Conservation (phyloP, 2,888 invertebrate genomes). For the Bembecia ichneumoniformis region DNA sequence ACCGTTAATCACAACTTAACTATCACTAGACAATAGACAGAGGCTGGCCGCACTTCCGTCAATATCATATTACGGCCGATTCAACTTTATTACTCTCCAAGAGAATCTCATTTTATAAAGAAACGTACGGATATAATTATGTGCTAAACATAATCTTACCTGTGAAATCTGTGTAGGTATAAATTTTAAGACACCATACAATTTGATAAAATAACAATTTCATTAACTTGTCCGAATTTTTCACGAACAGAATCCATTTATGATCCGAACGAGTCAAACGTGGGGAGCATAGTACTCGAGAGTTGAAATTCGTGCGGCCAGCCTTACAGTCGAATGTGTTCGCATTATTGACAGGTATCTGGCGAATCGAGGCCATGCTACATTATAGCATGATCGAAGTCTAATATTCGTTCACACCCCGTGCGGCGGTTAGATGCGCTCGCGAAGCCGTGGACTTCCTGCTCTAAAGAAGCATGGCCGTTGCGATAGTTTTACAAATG, state of each 20-base stretch:
- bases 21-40: not conserved
- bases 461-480: conserved; percentile 54
- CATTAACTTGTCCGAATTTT: too few relatives aligned
- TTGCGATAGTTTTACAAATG: conserved; percentile 38
- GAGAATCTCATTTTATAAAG: too few relatives aligned
- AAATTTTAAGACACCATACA: too few relatives aligned
- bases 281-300: too few relatives aligned
- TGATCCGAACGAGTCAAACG: too few relatives aligned
- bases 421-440: conserved; percentile 18
- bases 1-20: not conserved
- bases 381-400: conserved; percentile 32
- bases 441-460: conserved; percentile 23
- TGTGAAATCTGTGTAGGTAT: too few relatives aligned
- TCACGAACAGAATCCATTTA: too few relatives aligned
- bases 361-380: conserved; percentile 40
- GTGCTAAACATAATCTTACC: too few relatives aligned
- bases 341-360: conserved; percentile 28
- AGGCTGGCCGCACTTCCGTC: not conserved
- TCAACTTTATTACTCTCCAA: not conserved
- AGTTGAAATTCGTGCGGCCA: too few relatives aligned
- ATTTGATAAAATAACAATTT: too few relatives aligned
- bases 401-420: conserved; percentile 18
- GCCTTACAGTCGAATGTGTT: conserved; percentile 9
- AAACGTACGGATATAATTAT: too few relatives aligned
- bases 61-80: not conserved